These are phyloP conservation scores for Danaus melanippus DNA, from an alignment of 1,140 invertebrate genomes.

Conservation along the genomic window DNA sequence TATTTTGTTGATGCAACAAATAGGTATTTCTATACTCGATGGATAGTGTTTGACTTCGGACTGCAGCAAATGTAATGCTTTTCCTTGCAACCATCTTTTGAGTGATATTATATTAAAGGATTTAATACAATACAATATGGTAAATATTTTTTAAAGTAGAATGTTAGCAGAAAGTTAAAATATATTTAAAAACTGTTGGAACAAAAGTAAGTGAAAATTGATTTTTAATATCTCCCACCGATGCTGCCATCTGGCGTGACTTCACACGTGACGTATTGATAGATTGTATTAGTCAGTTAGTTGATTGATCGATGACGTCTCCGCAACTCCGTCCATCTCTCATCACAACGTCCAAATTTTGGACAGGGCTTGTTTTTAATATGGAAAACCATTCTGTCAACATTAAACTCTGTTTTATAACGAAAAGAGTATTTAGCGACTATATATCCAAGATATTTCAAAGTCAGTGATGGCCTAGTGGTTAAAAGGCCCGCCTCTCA, in stretches of 20 bases:
- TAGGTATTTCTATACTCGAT: conserved; percentile 17
- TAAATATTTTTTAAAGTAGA: background rate
- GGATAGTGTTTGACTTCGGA: conserved; percentile 8
- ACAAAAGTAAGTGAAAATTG: conserved; percentile 42
- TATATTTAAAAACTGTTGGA: conserved; percentile 20
- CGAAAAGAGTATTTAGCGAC: no score
- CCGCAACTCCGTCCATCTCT: conserved; percentile 38
- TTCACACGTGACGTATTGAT: conserved; percentile 58
- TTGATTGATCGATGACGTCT: conserved; percentile 64
- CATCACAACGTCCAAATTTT: conserved; percentile 36
- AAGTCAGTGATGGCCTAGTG: no score
- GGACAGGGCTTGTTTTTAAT: conserved; percentile 32
- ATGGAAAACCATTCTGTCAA: conserved; percentile 4
- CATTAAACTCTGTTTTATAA: no score
- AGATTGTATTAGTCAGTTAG: conserved; percentile 55
- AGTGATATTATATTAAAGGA: background rate
- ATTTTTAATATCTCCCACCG: conserved; percentile 56
- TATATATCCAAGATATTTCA: no score
- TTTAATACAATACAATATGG: background rate
- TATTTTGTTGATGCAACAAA: conserved; percentile 28
- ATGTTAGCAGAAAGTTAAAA: background rate
- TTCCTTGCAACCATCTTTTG: background rate
- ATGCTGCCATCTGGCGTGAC: conserved; percentile 59
- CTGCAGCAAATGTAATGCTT: conserved; percentile 5
- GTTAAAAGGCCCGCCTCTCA: no score